Conservation (phyloP, 2,797 vertebrate species). For the Pyrocephalus nanus region DNA sequence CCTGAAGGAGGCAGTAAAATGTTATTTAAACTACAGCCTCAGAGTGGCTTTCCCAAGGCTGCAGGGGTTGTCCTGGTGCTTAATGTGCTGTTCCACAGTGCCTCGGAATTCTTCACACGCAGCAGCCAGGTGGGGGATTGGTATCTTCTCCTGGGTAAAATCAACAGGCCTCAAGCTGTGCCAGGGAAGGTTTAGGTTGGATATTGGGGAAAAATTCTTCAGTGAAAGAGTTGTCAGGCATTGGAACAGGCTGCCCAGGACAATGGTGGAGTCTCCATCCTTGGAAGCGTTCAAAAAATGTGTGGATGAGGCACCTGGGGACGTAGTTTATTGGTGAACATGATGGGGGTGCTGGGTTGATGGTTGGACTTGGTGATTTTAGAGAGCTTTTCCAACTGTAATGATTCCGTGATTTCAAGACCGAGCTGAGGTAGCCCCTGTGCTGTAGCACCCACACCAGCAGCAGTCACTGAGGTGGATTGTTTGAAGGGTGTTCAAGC, state of each 20-base stretch:
- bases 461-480: not conserved
- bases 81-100: not conserved
- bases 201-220: not conserved
- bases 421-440: not conserved
- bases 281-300: not conserved
- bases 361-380: not conserved
- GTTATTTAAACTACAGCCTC: not conserved
- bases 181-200: not conserved
- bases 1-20: not conserved
- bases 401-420: not conserved
- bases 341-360: not conserved
- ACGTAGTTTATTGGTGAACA: not conserved
- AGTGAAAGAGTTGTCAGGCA: not conserved
- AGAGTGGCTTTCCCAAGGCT: not conserved
- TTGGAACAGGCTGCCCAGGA: not conserved
- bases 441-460: not conserved
- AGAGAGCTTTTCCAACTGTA: not conserved
- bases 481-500: not conserved
- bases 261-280: not conserved
- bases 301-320: not conserved
- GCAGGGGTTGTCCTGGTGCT: not conserved
- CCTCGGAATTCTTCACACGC: not conserved
- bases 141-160: not conserved
- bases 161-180: not conserved
- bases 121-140: not conserved